phyloP scores from a whole-genome alignment of 2,888 invertebrate genomes.

The Nomada fabriciana region DNA sequence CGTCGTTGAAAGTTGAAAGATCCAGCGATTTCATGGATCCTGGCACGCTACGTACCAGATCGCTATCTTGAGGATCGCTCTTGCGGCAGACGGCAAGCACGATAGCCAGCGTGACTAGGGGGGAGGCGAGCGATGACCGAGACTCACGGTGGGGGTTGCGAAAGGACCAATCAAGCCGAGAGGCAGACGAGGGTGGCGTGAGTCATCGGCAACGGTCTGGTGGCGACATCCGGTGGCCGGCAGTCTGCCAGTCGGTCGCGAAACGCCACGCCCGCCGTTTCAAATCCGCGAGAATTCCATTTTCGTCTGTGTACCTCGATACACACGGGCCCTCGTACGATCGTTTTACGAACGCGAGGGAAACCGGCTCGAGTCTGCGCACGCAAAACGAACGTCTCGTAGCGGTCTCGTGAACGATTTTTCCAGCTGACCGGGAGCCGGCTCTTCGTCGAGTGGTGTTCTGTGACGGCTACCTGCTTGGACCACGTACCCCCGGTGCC shows the following conservation, averaged over 20 bases:
- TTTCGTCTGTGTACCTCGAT: constrained; percentile 26
- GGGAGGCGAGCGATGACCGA: constrained; percentile 55
- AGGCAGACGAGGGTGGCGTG: constrained; percentile 77
- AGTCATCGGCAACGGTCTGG: constrained; percentile 78
- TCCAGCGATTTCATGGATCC: constrained; percentile 39
- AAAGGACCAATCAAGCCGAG: constrained; percentile 58
- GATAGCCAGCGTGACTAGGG: neutral
- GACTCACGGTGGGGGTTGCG: constrained; percentile 53
- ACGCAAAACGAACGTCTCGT: constrained; percentile 20
- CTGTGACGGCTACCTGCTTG: constrained; percentile 51
- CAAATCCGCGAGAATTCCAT: constrained; percentile 49
- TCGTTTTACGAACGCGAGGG: constrained; percentile 58
- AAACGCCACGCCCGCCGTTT: constrained; percentile 83
- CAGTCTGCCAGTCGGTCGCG: constrained; percentile 82
- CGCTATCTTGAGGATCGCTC: constrained; percentile 34
- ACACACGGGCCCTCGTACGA: constrained; percentile 43
- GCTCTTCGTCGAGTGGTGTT: constrained; percentile 49
- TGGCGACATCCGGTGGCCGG: constrained; percentile 76
- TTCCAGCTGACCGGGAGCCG: constrained; percentile 54
- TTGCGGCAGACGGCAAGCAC: constrained; percentile 16
- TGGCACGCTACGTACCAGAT: constrained; percentile 50
- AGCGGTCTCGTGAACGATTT: constrained; percentile 39
- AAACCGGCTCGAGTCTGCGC: constrained; percentile 58
- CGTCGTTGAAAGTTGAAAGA: constrained; percentile 12
- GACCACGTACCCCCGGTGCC: constrained; percentile 50